A percentile compares a stretch with the other conserved stretches of the same genome.
phyloP scores from a whole-genome alignment of 2,113 vertebrate species.

The Heptranchias perlo region DNA sequence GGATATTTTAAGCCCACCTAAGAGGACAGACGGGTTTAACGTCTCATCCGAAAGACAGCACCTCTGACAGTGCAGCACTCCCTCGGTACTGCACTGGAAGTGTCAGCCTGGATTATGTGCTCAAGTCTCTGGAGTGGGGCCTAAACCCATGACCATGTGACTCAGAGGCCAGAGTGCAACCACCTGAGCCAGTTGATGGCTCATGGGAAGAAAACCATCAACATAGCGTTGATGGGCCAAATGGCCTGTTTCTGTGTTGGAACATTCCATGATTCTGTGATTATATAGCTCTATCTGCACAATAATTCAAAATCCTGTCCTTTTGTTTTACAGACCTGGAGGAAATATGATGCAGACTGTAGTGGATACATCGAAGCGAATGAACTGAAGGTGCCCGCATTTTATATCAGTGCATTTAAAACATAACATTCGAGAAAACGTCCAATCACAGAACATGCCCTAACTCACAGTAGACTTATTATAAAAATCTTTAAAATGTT shows the following conservation, averaged over 20 bases:
- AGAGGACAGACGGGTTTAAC: too few species aligned
- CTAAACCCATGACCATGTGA: background rate
- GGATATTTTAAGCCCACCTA: too few species aligned
- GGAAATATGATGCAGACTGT: constrained; percentile 86
- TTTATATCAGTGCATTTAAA: background rate
- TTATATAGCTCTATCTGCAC: background rate
- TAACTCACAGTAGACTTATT: background rate
- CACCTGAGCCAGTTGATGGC: background rate
- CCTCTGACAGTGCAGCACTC: too few species aligned
- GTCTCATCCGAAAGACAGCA: too few species aligned
- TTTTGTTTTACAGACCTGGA: constrained; percentile 71
- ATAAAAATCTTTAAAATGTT: background rate
- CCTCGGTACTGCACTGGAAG: too few species aligned
- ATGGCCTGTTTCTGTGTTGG: background rate
- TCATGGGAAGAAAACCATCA: background rate
- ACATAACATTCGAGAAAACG: background rate
- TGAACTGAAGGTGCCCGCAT: constrained; percentile 78
- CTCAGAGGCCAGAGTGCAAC: background rate
- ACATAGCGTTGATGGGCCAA: background rate
- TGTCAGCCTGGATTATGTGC: too few species aligned
- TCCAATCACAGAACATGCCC: background rate
- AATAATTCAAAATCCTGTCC: background rate
- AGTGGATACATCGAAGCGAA: constrained; percentile 96
- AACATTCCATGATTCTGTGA: background rate
- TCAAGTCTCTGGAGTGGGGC: too few species aligned